Conservation (phyloP, 2,113 vertebrate species). For the Nanorana parkeri region DNA sequence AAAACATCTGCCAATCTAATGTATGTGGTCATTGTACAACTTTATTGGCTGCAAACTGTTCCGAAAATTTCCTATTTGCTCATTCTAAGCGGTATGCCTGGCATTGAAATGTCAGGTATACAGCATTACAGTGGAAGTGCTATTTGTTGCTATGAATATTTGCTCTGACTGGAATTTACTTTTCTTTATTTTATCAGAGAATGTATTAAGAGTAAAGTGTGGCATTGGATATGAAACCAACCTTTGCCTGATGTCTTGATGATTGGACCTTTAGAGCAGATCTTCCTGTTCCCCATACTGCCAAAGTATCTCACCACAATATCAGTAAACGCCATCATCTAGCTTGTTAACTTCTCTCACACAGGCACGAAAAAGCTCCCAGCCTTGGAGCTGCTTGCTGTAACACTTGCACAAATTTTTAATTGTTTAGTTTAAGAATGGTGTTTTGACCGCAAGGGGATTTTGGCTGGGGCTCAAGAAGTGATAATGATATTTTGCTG, state of each 20-base stretch:
- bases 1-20: too few species aligned
- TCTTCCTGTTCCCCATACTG: background rate
- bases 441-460: slow-evolving; percentile 85
- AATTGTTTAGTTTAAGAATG: slow-evolving; percentile 86
- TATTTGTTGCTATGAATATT: too few species aligned
- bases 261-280: background rate
- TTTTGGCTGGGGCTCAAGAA: slow-evolving; percentile 84
- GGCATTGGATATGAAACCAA: too few species aligned
- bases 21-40: too few species aligned
- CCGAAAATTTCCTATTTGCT: too few species aligned
- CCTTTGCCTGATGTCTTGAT: background rate
- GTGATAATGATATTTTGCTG: slow-evolving; percentile 88
- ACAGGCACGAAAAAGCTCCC: slow-evolving; percentile 64
- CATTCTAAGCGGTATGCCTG: too few species aligned
- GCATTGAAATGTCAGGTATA: too few species aligned
- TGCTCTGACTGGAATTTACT: too few species aligned
- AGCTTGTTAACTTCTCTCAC: slow-evolving; percentile 65
- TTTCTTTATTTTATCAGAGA: too few species aligned
- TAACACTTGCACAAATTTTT: slow-evolving; percentile 80
- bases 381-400: slow-evolving; percentile 72
- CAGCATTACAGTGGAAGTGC: too few species aligned
- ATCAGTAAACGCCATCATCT: background rate
- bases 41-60: too few species aligned
- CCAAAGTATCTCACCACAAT: slow-evolving; percentile 23
- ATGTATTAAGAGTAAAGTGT: too few species aligned